Percentiles rank a stretch among this genome's conserved stretches.
Conservation (phyloP, 2,888 invertebrate species). For the Dasysyrphus albostriatus region DNA sequence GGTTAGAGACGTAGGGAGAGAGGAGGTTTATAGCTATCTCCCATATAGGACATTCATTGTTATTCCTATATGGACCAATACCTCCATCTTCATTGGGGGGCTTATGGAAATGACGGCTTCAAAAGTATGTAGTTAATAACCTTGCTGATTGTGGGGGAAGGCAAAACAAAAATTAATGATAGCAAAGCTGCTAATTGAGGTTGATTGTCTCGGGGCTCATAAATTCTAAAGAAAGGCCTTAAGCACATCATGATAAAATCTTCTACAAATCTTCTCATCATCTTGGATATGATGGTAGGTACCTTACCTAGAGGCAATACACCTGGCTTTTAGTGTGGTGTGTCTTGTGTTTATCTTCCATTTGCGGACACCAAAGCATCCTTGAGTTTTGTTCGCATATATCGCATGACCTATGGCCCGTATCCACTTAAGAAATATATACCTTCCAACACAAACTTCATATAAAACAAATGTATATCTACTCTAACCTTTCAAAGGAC, state of each 20-base stretch:
- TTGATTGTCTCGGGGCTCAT: constrained; percentile 52
- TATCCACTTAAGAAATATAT: constrained; percentile 60
- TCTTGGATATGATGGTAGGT: neutral
- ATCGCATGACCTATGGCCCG: constrained; percentile 67
- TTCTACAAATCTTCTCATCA: constrained; percentile 57
- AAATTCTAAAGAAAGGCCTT: constrained; percentile 45
- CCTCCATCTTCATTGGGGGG: constrained; percentile 35
- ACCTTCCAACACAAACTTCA: constrained; percentile 4
- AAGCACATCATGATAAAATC: constrained; percentile 41
- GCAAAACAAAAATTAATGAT: constrained; percentile 22
- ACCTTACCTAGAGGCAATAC: constrained; percentile 1
- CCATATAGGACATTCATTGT: constrained; percentile 54
- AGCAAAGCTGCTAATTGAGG: constrained; percentile 39
- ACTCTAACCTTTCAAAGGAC: neutral
- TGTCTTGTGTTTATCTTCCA: constrained; percentile 42
- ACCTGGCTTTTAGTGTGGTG: constrained; percentile 54
- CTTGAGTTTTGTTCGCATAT: constrained; percentile 39
- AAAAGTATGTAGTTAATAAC: constrained; percentile 40
- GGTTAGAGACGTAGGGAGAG: constrained; percentile 10
- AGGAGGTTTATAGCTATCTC: neutral
- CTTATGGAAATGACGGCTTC: constrained; percentile 54
- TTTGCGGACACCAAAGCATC: constrained; percentile 67
- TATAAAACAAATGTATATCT: too few species aligned
- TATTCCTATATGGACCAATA: constrained; percentile 33
- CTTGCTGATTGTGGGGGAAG: constrained; percentile 3